These are phyloP conservation scores for Napeogenes inachia DNA, from an alignment of 2,888 invertebrate genomes.

Conservation along the genomic window DNA sequence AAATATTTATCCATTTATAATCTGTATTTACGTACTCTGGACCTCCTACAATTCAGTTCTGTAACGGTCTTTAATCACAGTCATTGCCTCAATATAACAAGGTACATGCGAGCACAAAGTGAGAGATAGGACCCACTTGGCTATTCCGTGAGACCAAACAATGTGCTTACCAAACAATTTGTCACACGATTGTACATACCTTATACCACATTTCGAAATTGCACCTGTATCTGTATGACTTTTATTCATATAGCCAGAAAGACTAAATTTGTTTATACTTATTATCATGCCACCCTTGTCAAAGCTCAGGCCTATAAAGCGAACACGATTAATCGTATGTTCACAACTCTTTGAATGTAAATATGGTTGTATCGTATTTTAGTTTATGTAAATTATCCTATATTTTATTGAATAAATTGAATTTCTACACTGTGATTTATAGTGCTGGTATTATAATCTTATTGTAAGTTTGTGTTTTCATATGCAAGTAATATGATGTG, in stretches of 20 bases:
- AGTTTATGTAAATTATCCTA: slow-evolving; percentile 29
- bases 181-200: slow-evolving; percentile 44
- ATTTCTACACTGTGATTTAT: slow-evolving; percentile 15
- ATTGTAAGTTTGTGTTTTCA: slow-evolving; percentile 12
- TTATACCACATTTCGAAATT: slow-evolving; percentile 10
- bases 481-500: background rate
- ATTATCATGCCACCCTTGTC: slow-evolving; percentile 19
- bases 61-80: slow-evolving; percentile 31
- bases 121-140: slow-evolving; percentile 31
- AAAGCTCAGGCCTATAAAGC: slow-evolving; percentile 27
- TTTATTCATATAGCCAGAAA: slow-evolving; percentile 10
- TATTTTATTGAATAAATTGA: slow-evolving; percentile 26
- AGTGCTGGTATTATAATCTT: background rate
- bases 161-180: slow-evolving; percentile 42
- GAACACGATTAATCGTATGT: slow-evolving; percentile 34
- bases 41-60: slow-evolving; percentile 25
- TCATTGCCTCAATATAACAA: slow-evolving; percentile 25
- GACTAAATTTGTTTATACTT: slow-evolving; percentile 10
- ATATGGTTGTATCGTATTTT: slow-evolving; percentile 33
- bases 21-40: slow-evolving; percentile 21
- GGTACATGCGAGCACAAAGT: slow-evolving; percentile 26
- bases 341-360: slow-evolving; percentile 32
- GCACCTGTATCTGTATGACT: slow-evolving; percentile 12
- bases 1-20: slow-evolving; percentile 27
- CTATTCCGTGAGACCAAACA: slow-evolving; percentile 41